phyloP scores from a whole-genome alignment of 2,797 vertebrate genomes.

The Spizella passerina region DNA sequence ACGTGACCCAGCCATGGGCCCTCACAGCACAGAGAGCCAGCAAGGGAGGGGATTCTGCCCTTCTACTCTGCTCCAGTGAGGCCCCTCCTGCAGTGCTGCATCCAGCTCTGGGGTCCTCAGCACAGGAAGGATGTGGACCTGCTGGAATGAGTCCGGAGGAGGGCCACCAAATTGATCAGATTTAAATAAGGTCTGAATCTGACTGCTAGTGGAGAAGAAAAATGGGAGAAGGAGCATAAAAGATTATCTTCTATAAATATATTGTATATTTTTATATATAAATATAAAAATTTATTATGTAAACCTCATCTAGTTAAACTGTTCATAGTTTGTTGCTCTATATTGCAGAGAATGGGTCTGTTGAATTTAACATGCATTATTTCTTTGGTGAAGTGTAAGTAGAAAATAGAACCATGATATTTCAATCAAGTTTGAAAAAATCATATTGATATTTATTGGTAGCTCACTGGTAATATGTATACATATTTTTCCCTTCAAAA shows the following conservation, averaged over 20 bases:
- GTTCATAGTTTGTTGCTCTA: background rate
- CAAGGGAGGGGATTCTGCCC: background rate
- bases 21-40: background rate
- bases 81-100: background rate
- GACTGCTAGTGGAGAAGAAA: background rate
- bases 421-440: background rate
- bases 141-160: background rate
- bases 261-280: background rate
- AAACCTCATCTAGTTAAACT: background rate
- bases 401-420: background rate
- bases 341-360: background rate
- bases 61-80: background rate
- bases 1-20: rapidly evolving
- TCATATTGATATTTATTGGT: background rate
- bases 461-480: background rate
- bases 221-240: background rate
- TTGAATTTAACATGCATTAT: background rate
- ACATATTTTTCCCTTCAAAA: background rate
- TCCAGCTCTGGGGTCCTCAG: background rate
- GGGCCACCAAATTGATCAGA: background rate
- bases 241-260: background rate
- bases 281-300: background rate
- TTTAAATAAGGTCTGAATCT: background rate
- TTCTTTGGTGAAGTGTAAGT: background rate
- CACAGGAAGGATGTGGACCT: no score